Evolutionary conservation across 2,888 invertebrate species (phyloP), one percentile per base, ranked within the genome.

Genomic region (Amblyteles armatorius): DNA sequence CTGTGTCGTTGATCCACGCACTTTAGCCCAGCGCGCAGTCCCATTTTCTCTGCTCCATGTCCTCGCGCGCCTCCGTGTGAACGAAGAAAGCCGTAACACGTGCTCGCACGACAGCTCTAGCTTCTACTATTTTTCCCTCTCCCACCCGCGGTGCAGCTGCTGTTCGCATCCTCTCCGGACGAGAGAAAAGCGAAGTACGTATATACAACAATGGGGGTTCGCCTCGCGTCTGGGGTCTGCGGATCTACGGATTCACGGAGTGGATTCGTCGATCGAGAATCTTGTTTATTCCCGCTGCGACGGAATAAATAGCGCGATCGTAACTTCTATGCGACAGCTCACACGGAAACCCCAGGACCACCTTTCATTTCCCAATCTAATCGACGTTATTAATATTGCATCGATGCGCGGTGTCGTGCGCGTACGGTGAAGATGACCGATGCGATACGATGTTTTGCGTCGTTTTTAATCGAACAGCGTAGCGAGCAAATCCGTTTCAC

Each of bases 351-450:
- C 80, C 52, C 83, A 68, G 84, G 82, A 65, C 36, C 79, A 80
- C 83, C 77, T 83, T 85, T 83, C 83, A 74, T 80, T 80, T 83
- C 83, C 82, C 79, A 85, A 85, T 85, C 88, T 88, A 91, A 91
- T 90, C 92, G 90, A 87, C 86, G 89, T 91, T 91, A 92, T 92
- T 92, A 92, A 92, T 92, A 92, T 90, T 88, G 90, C 89, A 92
- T 92, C 90, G 92, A 88, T 87, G 87, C 79, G 36, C 44, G 44
- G 4, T 48, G 44, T 0, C 65, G 7, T 40, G 36, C 16, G 26
- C 57, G 26, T 63, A 19, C 36, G 33, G 4, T 71, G 44, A 48
- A 26, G 44, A 13, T 73, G 60, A 60, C 26, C 4, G n/a, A 11
- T 57, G 16, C 26, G 11, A 13, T 26, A n/a, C 57, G 26, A 40